Evolutionary conservation across 2,113 vertebrate species (phyloP), one percentile per base, ranked within the genome.

Genomic region (Bucco capensis): DNA sequence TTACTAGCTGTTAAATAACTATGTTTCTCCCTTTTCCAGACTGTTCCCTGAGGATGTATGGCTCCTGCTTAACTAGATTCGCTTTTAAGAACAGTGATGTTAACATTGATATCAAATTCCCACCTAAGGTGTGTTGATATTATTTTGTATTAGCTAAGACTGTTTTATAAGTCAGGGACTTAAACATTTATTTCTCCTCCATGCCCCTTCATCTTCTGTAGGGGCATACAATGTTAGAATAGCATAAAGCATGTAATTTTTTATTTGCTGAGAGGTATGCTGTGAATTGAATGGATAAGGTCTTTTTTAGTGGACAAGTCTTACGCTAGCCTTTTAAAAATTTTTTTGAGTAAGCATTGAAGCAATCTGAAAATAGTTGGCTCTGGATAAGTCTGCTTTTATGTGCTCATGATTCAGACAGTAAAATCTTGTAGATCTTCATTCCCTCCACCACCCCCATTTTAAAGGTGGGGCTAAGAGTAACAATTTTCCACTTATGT

Each of bases 71-170:
- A 89, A 99, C 98, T 51, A 98, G 98, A 65, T 99, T 99, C 56
- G 99, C 99, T 97, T 98, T 99, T 97, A 99, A 99, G 97, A 98
- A 95, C 61, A 99, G 99, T 25, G 99, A 99, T 88, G 89, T 99
- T 97, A 99, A 99, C 97, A 99, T 99, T 60, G 99, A 99, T 85
- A 98, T 99, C 94, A 98, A 98, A 91, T 98, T 98, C 91, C 99
- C 99, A 60, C 86, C 98, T 67, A 98, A 97, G 93, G 99, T 99
- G 88, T 97, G 99, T 98, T 57, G 49, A 30, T 81, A 44, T 9
- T 66, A 65, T 22, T 37, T 94, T 81, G 10, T 70, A 24, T 83
- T 65, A 89, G n/a, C n/a, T n/a, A n/a, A n/a, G n/a, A 50, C 66
- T 90, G 18, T 4, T 72, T 73, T 89, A 67, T 47, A 54, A 76